Evolutionary conservation across 2,113 vertebrate genomes (phyloP).

Genomic region (Pterophyllum scalare): DNA sequence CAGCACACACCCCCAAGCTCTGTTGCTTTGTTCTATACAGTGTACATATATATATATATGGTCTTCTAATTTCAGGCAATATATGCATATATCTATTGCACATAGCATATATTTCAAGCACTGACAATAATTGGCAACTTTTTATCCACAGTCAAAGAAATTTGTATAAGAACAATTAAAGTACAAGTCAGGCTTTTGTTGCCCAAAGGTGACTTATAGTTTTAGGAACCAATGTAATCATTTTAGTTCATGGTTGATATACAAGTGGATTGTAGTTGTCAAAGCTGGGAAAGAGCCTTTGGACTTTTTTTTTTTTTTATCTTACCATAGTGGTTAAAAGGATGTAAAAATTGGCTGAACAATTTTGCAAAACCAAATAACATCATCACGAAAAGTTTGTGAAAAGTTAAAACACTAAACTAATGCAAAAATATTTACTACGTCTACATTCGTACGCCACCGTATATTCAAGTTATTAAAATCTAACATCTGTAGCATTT

Average conservation of each 20-base stretch:
- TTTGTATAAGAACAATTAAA: background rate
- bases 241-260: background rate
- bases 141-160: conserved; percentile 33
- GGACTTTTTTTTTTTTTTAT: rapidly evolving
- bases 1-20: conserved; percentile 46
- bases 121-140: background rate
- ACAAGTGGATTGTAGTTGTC: background rate
- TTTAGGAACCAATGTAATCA: background rate
- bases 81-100: conserved; percentile 14
- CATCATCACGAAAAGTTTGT: background rate
- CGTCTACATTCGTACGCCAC: background rate
- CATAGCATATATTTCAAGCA: no score
- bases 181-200: background rate
- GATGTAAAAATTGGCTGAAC: background rate
- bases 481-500: background rate
- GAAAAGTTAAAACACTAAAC: background rate
- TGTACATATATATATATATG: background rate
- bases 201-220: no score
- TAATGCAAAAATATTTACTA: background rate
- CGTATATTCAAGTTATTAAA: background rate
- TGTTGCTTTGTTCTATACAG: background rate
- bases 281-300: background rate
- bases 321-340: rapidly evolving
- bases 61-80: background rate
- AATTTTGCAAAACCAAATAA: background rate